These are phyloP conservation scores for Drosophila melanogaster DNA, from an alignment of 1,140 invertebrate species.

Conservation along the genomic window DNA sequence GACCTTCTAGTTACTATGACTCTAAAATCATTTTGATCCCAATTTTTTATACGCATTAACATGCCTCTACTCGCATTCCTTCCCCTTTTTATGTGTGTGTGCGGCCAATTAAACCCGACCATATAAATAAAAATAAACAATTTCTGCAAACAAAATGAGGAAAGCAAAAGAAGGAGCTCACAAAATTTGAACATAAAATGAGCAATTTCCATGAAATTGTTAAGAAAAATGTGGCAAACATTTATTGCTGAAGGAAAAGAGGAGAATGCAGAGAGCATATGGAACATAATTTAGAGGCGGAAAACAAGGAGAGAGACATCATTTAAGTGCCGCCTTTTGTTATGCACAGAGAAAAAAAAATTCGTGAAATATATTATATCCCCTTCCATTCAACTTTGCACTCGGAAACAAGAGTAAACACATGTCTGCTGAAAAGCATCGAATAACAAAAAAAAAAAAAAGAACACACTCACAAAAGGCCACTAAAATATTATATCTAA, in stretches of 20 bases:
- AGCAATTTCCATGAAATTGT: conserved; percentile 79
- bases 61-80: conserved; percentile 25
- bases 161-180: conserved; percentile 6
- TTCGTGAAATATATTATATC: conserved; percentile 40
- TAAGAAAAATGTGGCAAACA: conserved; percentile 71
- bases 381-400: conserved; percentile 12
- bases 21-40: conserved; percentile 30
- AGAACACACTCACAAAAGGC: conserved; percentile 49
- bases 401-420: conserved; percentile 72
- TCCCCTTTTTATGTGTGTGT: conserved; percentile 38
- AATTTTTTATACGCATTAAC: conserved; percentile 45
- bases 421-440: conserved; percentile 67
- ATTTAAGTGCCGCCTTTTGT: conserved; percentile 71
- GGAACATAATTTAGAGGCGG: conserved; percentile 65
- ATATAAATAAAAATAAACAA: conserved; percentile 79
- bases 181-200: conserved; percentile 66
- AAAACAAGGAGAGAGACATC: conserved; percentile 34
- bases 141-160: conserved; percentile 52
- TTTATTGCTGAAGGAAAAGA: conserved; percentile 50
- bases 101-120: conserved; percentile 70
- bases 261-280: conserved; percentile 33
- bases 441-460: conserved; percentile 45
- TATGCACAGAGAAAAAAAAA: conserved; percentile 55
- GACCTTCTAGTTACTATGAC: conserved; percentile 19
- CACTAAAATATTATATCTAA: conserved; percentile 83